Evolutionary conservation across 2,888 invertebrate genomes (phyloP).

Genomic region (Ischnus inquisitorius): DNA sequence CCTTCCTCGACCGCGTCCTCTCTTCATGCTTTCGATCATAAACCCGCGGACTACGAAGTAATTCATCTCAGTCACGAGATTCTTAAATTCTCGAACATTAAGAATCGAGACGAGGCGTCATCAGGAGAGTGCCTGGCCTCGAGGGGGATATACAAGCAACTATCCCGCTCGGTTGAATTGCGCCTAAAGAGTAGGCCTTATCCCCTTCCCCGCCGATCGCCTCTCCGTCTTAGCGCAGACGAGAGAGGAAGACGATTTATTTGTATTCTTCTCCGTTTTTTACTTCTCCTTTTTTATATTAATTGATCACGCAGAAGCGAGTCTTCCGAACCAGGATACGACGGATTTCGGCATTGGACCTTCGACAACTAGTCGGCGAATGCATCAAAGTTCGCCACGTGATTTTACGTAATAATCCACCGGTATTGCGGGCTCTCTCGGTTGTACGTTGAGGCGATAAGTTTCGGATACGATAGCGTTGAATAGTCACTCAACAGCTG

Average conservation of each 20-base stretch:
- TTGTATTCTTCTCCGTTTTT: neutral
- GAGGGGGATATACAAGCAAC: slow-evolving; percentile 21
- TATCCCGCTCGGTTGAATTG: slow-evolving; percentile 39
- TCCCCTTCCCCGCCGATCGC: no score
- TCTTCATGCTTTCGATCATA: slow-evolving; percentile 69
- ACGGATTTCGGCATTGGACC: slow-evolving; percentile 4
- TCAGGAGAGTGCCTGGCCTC: slow-evolving; percentile 4
- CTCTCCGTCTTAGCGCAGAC: neutral
- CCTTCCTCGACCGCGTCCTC: slow-evolving; percentile 35
- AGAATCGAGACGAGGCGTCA: slow-evolving; percentile 52
- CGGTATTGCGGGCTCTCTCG: no score
- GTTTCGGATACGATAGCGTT: slow-evolving; percentile 47
- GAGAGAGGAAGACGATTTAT: slow-evolving; percentile 1
- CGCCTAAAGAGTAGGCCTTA: neutral
- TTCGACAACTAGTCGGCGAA: slow-evolving; percentile 3
- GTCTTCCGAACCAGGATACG: slow-evolving; percentile 15
- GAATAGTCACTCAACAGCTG: slow-evolving; percentile 70
- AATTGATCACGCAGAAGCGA: slow-evolving; percentile 5
- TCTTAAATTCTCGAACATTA: slow-evolving; percentile 72
- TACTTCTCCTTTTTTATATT: neutral
- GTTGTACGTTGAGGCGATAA: neutral
- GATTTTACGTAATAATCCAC: slow-evolving; percentile 18
- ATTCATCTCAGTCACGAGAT: slow-evolving; percentile 81
- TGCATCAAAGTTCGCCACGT: slow-evolving; percentile 4
- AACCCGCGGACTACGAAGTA: slow-evolving; percentile 75